Evolutionary conservation across 53 echinoderm and acorn worm species (phyloP).

Genomic region (Henricia sp.): DNA sequence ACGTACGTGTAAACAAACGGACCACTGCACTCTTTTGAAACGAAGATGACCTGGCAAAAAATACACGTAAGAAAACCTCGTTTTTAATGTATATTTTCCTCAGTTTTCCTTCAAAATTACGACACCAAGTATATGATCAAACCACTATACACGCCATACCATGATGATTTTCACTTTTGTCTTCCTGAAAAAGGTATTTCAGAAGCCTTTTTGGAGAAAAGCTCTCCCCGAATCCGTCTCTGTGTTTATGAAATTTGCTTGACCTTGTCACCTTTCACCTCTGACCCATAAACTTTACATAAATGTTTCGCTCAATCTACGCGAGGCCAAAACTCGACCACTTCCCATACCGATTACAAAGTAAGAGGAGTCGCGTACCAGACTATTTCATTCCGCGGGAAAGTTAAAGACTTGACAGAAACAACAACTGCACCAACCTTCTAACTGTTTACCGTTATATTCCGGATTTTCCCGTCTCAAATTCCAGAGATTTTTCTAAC

Average conservation of each 20-base stretch:
- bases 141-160: slow-evolving; percentile 36
- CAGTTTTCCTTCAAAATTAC: too few species aligned
- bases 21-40: too few species aligned
- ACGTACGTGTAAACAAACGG: too few species aligned
- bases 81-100: too few species aligned
- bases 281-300: background rate
- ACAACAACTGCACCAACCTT: background rate
- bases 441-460: background rate
- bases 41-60: too few species aligned
- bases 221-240: background rate
- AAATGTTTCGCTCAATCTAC: background rate
- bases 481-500: background rate
- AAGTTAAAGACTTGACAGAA: slow-evolving; percentile 24
- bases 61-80: too few species aligned
- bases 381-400: slow-evolving; percentile 48
- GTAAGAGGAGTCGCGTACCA: background rate
- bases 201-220: background rate
- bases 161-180: background rate
- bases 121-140: background rate
- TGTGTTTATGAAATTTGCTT: background rate
- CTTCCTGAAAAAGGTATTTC: background rate
- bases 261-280: slow-evolving; percentile 29
- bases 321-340: slow-evolving; percentile 13
- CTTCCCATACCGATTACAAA: background rate
- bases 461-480: background rate